Percentiles rank a stretch among this genome's conserved stretches.
These are phyloP conservation scores for Odobenus rosmarus DNA, from an alignment of 2,113 vertebrate genomes.

Conservation along the genomic window DNA sequence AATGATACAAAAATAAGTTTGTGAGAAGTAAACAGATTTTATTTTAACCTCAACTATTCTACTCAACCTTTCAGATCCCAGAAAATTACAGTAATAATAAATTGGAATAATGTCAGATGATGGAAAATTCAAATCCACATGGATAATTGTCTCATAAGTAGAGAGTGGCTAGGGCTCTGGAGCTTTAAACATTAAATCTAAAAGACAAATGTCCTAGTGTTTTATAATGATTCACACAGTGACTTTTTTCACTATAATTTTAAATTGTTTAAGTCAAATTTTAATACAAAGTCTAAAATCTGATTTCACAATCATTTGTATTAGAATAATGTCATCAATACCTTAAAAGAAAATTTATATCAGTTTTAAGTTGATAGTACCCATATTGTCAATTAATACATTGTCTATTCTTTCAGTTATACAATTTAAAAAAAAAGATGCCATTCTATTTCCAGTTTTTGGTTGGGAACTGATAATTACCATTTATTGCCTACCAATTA, in stretches of 20 bases:
- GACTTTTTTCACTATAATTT: constrained; percentile 27
- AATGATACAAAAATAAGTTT: constrained; percentile 50
- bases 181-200: constrained; percentile 35
- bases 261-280: constrained; percentile 32
- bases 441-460: background rate
- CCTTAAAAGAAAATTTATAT: background rate
- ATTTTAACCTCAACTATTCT: constrained; percentile 43
- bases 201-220: constrained; percentile 33
- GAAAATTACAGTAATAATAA: constrained; percentile 63
- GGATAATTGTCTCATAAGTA: constrained; percentile 46
- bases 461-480: background rate
- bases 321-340: background rate
- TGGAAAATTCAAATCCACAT: constrained; percentile 59
- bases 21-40: constrained; percentile 62
- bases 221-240: background rate
- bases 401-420: background rate
- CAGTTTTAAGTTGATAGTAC: background rate
- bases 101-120: constrained; percentile 60
- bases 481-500: background rate
- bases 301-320: background rate
- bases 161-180: constrained; percentile 12
- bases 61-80: constrained; percentile 69
- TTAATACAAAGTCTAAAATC: background rate
- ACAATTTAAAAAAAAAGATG: background rate
- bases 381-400: background rate